Evolutionary conservation across 2,888 invertebrate genomes (phyloP).

Genomic region (Protophormia terraenovae): DNA sequence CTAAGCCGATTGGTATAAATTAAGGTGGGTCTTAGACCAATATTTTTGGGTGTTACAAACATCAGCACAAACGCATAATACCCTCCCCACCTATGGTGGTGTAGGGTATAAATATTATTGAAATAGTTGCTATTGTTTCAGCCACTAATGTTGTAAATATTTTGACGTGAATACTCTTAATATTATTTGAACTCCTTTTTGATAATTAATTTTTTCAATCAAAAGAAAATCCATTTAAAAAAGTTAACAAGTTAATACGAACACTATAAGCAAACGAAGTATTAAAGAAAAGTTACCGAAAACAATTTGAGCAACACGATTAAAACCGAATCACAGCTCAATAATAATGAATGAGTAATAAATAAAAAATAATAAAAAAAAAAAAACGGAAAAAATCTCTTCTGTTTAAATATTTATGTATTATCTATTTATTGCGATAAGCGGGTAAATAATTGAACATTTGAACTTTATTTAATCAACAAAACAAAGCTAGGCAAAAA

Average conservation of each 20-base stretch:
- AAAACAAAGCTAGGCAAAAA: slow-evolving; percentile 22
- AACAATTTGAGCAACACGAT: background rate
- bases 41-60: too few relatives aligned
- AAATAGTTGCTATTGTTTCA: background rate
- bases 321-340: background rate
- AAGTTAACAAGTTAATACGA: background rate
- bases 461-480: slow-evolving; percentile 47
- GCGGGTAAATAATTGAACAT: slow-evolving; percentile 12
- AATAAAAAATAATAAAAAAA: background rate
- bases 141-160: background rate
- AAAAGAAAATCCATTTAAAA: background rate
- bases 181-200: background rate
- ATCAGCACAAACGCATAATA: too few relatives aligned
- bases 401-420: slow-evolving; percentile 8
- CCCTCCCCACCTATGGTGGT: too few relatives aligned
- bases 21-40: too few relatives aligned
- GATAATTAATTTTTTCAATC: background rate
- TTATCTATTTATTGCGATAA: slow-evolving; percentile 32
- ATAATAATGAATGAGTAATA: background rate
- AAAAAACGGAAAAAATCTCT: background rate
- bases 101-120: too few relatives aligned
- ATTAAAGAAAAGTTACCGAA: background rate
- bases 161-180: background rate
- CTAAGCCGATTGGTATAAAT: too few relatives aligned
- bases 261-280: background rate